Evolutionary conservation across 1,140 invertebrate genomes (phyloP).

Genomic region (Neodiprion virginianus): DNA sequence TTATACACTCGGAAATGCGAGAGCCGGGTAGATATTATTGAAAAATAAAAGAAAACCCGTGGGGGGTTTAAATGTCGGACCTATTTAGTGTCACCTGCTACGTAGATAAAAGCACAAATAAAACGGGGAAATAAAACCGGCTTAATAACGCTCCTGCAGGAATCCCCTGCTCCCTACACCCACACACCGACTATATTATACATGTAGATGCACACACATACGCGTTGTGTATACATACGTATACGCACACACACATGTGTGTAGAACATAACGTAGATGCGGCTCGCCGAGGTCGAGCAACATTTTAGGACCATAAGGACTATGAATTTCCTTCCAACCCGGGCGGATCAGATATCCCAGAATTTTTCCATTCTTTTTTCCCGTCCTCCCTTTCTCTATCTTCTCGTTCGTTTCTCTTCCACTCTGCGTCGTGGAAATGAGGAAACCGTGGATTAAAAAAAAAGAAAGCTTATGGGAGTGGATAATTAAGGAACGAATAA

Average conservation of each 20-base stretch:
- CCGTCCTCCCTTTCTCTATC: too few species aligned
- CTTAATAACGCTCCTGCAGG: conserved; percentile 3
- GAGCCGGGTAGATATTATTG: neutral
- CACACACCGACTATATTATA: neutral
- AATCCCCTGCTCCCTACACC: neutral
- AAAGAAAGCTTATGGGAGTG: too few species aligned
- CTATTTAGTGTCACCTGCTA: conserved; percentile 2
- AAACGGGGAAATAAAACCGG: neutral
- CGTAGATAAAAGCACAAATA: conserved; percentile 7
- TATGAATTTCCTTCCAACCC: neutral
- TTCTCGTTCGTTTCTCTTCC: too few species aligned
- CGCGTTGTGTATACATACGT: too few species aligned
- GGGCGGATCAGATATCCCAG: too few species aligned
- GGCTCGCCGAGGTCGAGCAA: neutral
- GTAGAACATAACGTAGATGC: neutral
- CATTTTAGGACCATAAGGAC: neutral
- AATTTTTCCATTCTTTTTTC: too few species aligned
- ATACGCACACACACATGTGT: neutral
- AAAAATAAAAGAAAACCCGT: neutral
- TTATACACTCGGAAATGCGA: neutral
- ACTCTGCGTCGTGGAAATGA: too few species aligned
- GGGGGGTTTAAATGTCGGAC: neutral
- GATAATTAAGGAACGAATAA: too few species aligned
- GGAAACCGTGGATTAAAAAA: too few species aligned
- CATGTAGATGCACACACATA: too few species aligned